Percentiles rank a stretch among this genome's conserved stretches.
Evolutionary conservation across 2,797 vertebrate genomes (phyloP).

Genomic region (Centropyge bicolor): DNA sequence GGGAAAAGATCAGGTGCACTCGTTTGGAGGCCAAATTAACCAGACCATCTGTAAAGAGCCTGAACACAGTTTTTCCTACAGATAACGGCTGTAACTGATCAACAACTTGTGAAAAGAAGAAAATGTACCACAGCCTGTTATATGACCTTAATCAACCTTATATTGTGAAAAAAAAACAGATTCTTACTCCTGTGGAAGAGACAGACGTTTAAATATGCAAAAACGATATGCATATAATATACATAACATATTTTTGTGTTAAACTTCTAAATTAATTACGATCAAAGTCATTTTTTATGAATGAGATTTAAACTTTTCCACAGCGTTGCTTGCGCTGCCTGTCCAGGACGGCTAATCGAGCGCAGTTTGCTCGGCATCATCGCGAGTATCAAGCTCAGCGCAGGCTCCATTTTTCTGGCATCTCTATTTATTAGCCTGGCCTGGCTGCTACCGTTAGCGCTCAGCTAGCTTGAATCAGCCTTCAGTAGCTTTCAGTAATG

Average conservation of each 20-base stretch:
- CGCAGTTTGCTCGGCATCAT: not conserved
- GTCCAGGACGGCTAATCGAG: constrained; percentile 58
- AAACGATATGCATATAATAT: not conserved
- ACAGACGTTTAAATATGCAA: not conserved
- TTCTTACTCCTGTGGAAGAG: not conserved
- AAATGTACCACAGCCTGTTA: constrained; percentile 7
- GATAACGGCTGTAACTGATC: constrained; percentile 41
- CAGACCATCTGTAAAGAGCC: constrained; percentile 16
- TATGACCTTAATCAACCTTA: not conserved
- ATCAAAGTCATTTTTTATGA: not conserved
- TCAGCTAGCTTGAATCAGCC: constrained; percentile 37
- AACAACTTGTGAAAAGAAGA: not conserved
- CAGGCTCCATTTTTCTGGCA: constrained; percentile 54
- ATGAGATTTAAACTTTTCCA: not conserved
- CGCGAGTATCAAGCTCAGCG: rapidly evolving
- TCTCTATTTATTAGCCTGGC: constrained; percentile 69
- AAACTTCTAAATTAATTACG: not conserved
- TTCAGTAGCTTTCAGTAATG: constrained; percentile 43
- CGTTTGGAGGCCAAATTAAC: constrained; percentile 4
- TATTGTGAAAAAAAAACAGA: not conserved
- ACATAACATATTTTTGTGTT: not conserved
- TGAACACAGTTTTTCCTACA: constrained; percentile 31
- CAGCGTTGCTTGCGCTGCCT: not conserved
- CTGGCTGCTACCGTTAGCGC: constrained; percentile 32
- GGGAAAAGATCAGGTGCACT: constrained; percentile 65